A percentile compares a stretch with the other conserved stretches of the same genome.
Evolutionary conservation across 2,888 invertebrate genomes (phyloP).

Genomic region (Cryptophagus acutangulus): DNA sequence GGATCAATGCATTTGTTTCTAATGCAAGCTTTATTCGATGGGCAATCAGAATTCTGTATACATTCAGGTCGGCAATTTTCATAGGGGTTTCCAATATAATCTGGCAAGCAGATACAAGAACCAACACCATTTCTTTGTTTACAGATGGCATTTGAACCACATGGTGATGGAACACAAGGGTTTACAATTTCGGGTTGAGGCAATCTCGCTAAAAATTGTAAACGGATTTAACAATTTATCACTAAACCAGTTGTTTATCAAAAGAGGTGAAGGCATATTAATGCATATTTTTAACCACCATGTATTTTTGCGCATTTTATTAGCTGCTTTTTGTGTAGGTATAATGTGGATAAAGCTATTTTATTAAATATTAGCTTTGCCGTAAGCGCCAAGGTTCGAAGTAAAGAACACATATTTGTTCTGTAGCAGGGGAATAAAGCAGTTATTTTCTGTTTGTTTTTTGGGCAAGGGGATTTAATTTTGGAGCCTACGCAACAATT

Average conservation of each 20-base stretch:
- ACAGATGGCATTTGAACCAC: slow-evolving; percentile 66
- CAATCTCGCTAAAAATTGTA: slow-evolving; percentile 24
- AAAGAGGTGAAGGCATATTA: not conserved
- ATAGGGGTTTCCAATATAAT: slow-evolving; percentile 73
- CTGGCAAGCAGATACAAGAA: slow-evolving; percentile 65
- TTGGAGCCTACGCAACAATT: too few species aligned
- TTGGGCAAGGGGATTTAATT: too few species aligned
- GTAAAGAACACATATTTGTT: too few species aligned
- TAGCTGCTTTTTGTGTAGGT: slow-evolving; percentile 25
- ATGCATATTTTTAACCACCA: slow-evolving; percentile 14
- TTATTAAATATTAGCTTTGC: too few species aligned
- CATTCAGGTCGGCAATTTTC: slow-evolving; percentile 68
- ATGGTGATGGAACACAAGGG: slow-evolving; percentile 65
- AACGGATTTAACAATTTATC: too few species aligned
- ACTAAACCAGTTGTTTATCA: too few species aligned
- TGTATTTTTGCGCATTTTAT: slow-evolving; percentile 22
- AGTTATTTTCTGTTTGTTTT: too few species aligned
- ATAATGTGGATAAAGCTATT: too few species aligned
- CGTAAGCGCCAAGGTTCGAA: too few species aligned
- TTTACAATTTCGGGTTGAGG: slow-evolving; percentile 42
- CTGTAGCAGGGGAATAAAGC: too few species aligned
- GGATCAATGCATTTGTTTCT: slow-evolving; percentile 64
- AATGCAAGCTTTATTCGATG: slow-evolving; percentile 59
- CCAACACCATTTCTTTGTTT: slow-evolving; percentile 67
- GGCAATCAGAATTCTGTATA: slow-evolving; percentile 60